Evolutionary conservation across 2,113 vertebrate genomes (phyloP).

Genomic region (Dicrurus megarhynchus): DNA sequence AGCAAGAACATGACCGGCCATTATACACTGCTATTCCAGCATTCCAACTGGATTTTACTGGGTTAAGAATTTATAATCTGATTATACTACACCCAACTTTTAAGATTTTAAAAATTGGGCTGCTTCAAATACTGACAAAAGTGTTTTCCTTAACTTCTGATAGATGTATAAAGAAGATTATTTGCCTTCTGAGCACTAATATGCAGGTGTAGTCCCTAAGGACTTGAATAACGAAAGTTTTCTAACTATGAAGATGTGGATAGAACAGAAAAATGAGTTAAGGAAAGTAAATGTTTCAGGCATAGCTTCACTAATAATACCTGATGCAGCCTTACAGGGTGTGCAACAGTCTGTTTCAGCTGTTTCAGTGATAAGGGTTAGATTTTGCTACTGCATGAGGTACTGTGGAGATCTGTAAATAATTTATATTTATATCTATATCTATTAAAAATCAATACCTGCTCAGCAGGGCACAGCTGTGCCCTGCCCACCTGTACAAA

Average conservation of each 20-base stretch:
- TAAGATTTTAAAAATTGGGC: conserved; percentile 30
- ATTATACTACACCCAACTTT: conserved; percentile 40
- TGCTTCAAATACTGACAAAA: background rate
- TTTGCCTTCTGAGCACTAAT: background rate
- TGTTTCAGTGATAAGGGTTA: background rate
- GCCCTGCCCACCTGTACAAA: background rate
- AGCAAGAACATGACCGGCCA: conserved; percentile 59
- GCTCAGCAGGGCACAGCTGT: background rate
- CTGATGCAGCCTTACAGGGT: background rate
- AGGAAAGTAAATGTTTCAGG: background rate
- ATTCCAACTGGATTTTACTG: conserved; percentile 64
- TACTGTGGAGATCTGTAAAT: background rate
- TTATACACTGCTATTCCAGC: conserved; percentile 35
- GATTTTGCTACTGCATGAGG: background rate
- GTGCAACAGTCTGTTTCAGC: background rate
- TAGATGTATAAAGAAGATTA: background rate
- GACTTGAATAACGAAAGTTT: background rate
- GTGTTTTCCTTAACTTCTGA: background rate
- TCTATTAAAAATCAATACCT: background rate
- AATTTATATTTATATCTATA: background rate
- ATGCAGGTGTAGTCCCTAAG: background rate
- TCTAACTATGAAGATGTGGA: background rate
- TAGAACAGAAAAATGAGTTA: background rate
- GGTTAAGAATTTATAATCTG: conserved; percentile 60
- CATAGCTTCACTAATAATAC: background rate